Conservation (phyloP, 2,888 invertebrate genomes). For the Hybos culiciformis region DNA sequence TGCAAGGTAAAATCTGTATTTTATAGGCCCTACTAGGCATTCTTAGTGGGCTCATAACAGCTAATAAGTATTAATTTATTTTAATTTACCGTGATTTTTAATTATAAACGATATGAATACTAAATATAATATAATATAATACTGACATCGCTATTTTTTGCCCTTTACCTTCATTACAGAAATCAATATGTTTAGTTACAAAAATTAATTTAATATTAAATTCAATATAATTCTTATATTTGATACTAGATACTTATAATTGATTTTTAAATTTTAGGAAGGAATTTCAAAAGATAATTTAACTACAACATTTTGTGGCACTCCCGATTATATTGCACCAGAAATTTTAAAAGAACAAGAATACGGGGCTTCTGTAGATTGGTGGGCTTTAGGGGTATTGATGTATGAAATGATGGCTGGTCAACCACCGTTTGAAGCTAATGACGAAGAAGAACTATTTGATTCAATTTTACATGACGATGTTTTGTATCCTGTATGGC, state of each 20-base stretch:
- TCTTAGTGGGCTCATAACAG: too few relatives aligned
- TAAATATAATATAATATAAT: too few relatives aligned
- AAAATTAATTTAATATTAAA: too few relatives aligned
- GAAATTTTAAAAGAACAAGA: conserved; percentile 92
- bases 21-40: too few relatives aligned
- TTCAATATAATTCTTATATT: not conserved
- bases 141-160: too few relatives aligned
- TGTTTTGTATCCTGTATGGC: conserved; percentile 96
- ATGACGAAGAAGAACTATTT: conserved; percentile 98
- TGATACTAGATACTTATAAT: not conserved
- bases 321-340: conserved; percentile 97
- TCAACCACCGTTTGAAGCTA: conserved; percentile 98
- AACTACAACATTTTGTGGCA: conserved; percentile 98
- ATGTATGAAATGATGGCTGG: conserved; percentile 99
- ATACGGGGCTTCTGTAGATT: conserved; percentile 79
- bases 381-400: conserved; percentile 96
- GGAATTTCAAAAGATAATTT: conserved; percentile 57
- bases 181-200: too few relatives aligned
- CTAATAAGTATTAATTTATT: too few relatives aligned
- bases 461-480: conserved; percentile 97
- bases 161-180: too few relatives aligned
- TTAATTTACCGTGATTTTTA: too few relatives aligned
- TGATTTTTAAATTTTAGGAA: conserved; percentile 20
- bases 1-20: conserved; percentile 99
- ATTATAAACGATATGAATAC: too few relatives aligned